phyloP scores from a whole-genome alignment of 2,888 invertebrate species.

The Chalcis sispes region DNA sequence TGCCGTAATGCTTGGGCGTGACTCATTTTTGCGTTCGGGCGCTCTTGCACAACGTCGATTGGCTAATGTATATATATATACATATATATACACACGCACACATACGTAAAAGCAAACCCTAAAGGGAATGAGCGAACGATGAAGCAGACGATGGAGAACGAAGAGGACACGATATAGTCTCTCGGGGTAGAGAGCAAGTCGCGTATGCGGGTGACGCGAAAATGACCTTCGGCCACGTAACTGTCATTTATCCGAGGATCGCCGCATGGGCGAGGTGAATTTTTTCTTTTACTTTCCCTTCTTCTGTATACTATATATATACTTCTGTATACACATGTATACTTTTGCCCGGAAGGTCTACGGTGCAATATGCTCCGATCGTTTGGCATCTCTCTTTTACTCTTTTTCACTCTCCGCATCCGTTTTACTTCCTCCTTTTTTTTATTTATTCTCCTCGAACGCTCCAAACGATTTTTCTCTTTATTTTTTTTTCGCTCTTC shows the following conservation, averaged over 20 bases:
- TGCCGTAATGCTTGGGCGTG: too few species aligned
- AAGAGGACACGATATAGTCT: not conserved
- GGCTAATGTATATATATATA: not conserved
- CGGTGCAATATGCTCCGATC: slow-evolving; percentile 66
- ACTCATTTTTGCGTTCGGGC: too few species aligned
- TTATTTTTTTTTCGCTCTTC: not conserved
- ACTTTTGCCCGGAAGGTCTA: not conserved
- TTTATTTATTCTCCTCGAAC: not conserved
- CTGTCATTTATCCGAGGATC: slow-evolving; percentile 61
- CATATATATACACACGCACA: not conserved
- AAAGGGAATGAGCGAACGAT: too few species aligned
- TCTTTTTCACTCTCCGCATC: slow-evolving; percentile 6
- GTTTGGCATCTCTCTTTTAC: not conserved
- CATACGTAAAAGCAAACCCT: not conserved
- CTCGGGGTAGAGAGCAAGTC: slow-evolving; percentile 39
- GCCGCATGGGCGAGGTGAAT: slow-evolving; percentile 47
- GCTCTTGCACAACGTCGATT: not conserved
- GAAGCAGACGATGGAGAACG: too few species aligned
- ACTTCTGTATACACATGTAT: too few species aligned
- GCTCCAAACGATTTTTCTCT: not conserved
- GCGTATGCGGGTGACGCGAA: slow-evolving; percentile 58
- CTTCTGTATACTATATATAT: too few species aligned
- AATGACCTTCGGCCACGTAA: slow-evolving; percentile 61
- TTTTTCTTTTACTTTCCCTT: too few species aligned
- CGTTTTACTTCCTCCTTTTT: not conserved